These are phyloP conservation scores for Theodoxus fluviatilis DNA, from an alignment of 2,888 invertebrate species.

Conservation along the genomic window DNA sequence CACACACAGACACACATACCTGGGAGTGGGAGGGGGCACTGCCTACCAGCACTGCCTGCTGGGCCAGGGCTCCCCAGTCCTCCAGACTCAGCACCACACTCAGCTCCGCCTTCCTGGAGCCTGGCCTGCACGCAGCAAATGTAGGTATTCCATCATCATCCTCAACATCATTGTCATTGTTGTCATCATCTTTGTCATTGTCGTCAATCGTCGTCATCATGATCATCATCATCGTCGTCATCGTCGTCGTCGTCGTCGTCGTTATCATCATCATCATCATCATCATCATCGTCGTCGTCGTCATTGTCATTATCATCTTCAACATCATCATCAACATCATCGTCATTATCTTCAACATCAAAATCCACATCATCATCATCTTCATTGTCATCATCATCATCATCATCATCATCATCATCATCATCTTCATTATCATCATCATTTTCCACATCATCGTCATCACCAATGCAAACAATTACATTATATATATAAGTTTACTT, in stretches of 20 bases:
- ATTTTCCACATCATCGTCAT: too few species aligned
- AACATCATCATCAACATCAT: too few species aligned
- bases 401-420: neutral
- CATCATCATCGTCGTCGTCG: neutral
- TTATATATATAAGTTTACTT: too few species aligned
- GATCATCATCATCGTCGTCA: neutral
- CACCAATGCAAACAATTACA: too few species aligned
- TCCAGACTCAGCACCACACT: slow-evolving; percentile 60
- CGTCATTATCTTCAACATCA: neutral
- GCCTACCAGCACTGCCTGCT: too few species aligned
- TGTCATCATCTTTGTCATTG: too few species aligned
- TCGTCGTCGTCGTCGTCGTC: neutral
- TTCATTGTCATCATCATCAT: neutral
- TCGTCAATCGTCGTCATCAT: neutral
- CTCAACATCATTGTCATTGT: too few species aligned
- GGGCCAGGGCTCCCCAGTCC: slow-evolving; percentile 61
- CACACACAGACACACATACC: too few species aligned
- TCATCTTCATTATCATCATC: too few species aligned
- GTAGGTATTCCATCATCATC: too few species aligned
- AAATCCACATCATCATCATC: neutral
- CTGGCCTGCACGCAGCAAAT: slow-evolving; percentile 26
- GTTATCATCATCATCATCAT: neutral
- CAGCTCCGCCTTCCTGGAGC: slow-evolving; percentile 31
- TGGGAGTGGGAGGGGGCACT: too few species aligned
- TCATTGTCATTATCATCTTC: neutral